Base-by-base conservation (phyloP, 1,140 invertebrate genomes). In the Aleiodes sp. region DNA sequence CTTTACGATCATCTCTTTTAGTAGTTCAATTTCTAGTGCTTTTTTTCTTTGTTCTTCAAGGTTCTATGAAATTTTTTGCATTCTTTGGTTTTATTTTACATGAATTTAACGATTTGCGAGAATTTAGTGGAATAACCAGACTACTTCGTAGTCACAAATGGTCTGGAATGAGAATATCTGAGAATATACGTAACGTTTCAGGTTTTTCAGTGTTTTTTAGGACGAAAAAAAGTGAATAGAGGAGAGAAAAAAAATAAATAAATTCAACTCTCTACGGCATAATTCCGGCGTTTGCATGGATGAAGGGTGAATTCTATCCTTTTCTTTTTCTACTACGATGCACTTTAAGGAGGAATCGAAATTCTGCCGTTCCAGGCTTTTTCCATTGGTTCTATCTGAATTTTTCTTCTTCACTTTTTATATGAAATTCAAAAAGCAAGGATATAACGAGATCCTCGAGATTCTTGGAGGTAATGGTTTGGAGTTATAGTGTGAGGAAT, bases 211-310 rank as follows among this genome's bases (percentile, higher is more conserved):
- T 35, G 31, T 35, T 35, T 35, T 35, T 10, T 35, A 10, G 31
- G 31, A 4, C 31, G 10, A 35, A 6, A 10, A 4, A 35, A n/a
- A n/a, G n/a, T n/a, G 41, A 19, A 2, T 2, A n/a, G 1, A 1
- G 16, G 19, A 24, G 19, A 9, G 46, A 9, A 21, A 21, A 24
- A 52, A 52, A 14, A 43, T 43, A 43, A 43, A 52, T 52, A 33
- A 70, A 64, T 75, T 12, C 26, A 39, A 73, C 64, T 43, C n/a
- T n/a, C 66, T 41, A 37, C 70, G 70, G 78, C 63, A 79, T 80
- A 80, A 80, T 80, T 78, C 71, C 16, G 65, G 73, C 76, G 78
- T 80, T 80, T 80, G 75, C 76, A 80, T 80, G 73, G 71, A 78
- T 80, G 73, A 78, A 68, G 57, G 21, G 68, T 24, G 24, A 52